Percentiles rank a stretch among this genome's conserved stretches.
These are phyloP conservation scores for Pachypanchax playfairii DNA, from an alignment of 2,113 vertebrate genomes.

Conservation along the genomic window DNA sequence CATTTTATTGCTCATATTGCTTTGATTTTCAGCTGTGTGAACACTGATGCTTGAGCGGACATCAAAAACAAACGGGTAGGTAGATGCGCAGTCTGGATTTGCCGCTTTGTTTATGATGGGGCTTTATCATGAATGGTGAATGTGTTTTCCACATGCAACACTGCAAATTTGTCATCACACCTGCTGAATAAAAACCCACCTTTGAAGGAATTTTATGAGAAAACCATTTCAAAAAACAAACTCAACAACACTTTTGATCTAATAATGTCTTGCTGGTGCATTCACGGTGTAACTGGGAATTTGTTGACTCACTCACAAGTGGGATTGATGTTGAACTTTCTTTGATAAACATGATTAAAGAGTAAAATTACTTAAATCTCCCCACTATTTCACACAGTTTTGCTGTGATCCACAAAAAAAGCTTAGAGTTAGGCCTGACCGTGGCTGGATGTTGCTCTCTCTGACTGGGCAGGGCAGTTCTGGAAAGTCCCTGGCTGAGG, in stretches of 20 bases:
- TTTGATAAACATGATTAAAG: conserved; percentile 53
- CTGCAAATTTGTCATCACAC: conserved; percentile 45
- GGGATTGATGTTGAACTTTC: conserved; percentile 31
- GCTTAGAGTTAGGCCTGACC: conserved; percentile 35
- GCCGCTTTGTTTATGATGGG: conserved; percentile 32
- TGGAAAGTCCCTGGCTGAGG: conserved; percentile 83
- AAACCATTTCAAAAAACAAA: conserved; percentile 33
- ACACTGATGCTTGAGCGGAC: conserved; percentile 25
- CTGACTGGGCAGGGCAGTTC: conserved; percentile 67
- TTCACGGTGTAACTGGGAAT: conserved; percentile 38
- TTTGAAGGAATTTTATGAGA: conserved; percentile 54
- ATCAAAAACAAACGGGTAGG: neutral
- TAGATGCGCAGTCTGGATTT: conserved; percentile 25
- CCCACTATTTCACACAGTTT: conserved; percentile 15
- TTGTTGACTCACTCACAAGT: conserved; percentile 46
- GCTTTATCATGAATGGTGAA: conserved; percentile 32
- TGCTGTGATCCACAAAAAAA: conserved; percentile 50
- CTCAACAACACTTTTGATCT: conserved; percentile 44
- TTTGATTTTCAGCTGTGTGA: conserved; percentile 32
- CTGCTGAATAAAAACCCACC: conserved; percentile 55
- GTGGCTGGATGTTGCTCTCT: conserved; percentile 60
- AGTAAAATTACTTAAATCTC: neutral
- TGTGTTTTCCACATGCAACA: conserved; percentile 34
- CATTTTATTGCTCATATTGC: conserved; percentile 3
- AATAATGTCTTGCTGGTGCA: conserved; percentile 10